Evolutionary conservation across 1,140 invertebrate species (phyloP), one percentile per base, ranked within the genome.

Genomic region (Eriosoma lanigerum): DNA sequence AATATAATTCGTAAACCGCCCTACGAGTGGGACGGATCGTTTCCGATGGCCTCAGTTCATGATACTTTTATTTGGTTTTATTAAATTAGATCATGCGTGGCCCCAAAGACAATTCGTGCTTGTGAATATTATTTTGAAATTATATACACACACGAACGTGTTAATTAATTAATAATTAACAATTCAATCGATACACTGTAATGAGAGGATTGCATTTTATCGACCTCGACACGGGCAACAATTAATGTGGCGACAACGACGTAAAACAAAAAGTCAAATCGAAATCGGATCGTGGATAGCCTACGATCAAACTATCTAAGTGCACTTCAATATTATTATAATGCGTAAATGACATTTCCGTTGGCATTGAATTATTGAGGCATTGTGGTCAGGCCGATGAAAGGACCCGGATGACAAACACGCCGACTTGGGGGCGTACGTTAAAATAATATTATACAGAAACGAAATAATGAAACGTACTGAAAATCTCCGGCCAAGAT

Each of bases 151-250:
- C 10, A 52, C 48, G 24, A 24, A 52, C 46, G 46, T 29, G 66
- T 50, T 48, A 52, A 72, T 72, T 72, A 72, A 72, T 54, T 29
- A 72, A 70, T 50, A 70, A 52, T 72, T 72, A 52, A 19, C 46
- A 52, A 72, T 72, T 72, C 68, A 26, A 52, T 52, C 68, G 19
- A 13, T 12, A 52, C 68, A 52, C 46, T 24, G n/a, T n/a, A n/a
- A n/a, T n/a, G 17, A 52, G 13, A 72, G 24, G 46, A 50, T 66
- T 38, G 8, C 8, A n/a, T 38, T 38, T 66, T 24, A 29, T 72
- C 68, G 68, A 52, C 68, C 68, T 72, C 68, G 68, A 72, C 48
- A 13, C 44, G 44, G n/a, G 24, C 24, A 24, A 60, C 32, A 38
- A 38, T 38, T 38, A 38, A 38, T 8, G 32, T 26, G 56, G 56